Percentiles rank a stretch among this genome's conserved stretches.
phyloP scores from a whole-genome alignment of 2,113 vertebrate species.

The Nibea coibor region DNA sequence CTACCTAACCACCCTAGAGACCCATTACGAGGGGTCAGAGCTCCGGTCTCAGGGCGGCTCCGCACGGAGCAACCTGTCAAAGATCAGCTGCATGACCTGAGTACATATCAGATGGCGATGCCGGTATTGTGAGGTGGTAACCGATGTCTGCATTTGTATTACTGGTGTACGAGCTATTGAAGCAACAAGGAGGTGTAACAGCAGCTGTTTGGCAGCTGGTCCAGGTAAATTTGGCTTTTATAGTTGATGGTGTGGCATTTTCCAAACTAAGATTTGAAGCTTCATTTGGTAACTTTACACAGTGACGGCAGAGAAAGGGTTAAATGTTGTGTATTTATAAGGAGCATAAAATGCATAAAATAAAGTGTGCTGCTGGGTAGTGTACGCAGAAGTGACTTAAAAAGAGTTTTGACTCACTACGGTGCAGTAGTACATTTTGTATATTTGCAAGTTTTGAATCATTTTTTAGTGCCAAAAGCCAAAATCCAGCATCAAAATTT shows the following conservation, averaged over 20 bases:
- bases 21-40: constrained; percentile 66
- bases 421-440: not conserved
- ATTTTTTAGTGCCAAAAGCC: not conserved
- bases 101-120: constrained; percentile 12
- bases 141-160: constrained; percentile 9
- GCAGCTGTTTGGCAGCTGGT: constrained; percentile 25
- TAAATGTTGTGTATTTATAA: not conserved
- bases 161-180: constrained; percentile 5
- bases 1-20: constrained; percentile 27
- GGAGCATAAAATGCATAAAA: not conserved
- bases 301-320: not conserved
- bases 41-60: constrained; percentile 43
- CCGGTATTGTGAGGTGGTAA: not conserved
- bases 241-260: constrained; percentile 3
- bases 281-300: constrained; percentile 5
- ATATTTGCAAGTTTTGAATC: not conserved
- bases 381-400: not conserved
- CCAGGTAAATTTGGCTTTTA: constrained; percentile 6
- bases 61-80: constrained; percentile 46
- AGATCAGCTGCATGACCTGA: constrained; percentile 54
- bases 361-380: not conserved
- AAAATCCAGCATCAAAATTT: not conserved
- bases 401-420: not conserved
- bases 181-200: not conserved
- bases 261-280: not conserved